Evolutionary conservation across 1,140 invertebrate genomes (phyloP).

Genomic region (Drosophila lacertosa): DNA sequence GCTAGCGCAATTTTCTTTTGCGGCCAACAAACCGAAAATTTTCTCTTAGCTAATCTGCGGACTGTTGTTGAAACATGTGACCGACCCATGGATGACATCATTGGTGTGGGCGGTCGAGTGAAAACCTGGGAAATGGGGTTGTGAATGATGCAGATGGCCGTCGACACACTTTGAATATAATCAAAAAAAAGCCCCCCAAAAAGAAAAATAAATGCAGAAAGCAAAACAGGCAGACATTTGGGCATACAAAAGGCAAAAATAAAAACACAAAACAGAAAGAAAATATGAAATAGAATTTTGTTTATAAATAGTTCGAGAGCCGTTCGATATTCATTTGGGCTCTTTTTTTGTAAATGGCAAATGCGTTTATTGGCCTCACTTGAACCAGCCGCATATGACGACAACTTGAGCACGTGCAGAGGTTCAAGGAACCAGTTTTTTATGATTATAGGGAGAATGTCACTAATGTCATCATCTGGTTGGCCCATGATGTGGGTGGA

Average conservation of each 20-base stretch:
- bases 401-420: constrained; percentile 29
- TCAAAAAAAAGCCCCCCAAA: not conserved
- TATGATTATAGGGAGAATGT: not conserved
- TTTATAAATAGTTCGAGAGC: constrained; percentile 55
- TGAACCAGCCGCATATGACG: constrained; percentile 13
- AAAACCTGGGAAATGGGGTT: constrained; percentile 3
- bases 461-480: not conserved
- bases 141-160: constrained; percentile 34
- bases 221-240: constrained; percentile 54
- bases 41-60: constrained; percentile 39
- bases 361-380: constrained; percentile 48
- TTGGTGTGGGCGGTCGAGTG: constrained; percentile 41
- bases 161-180: constrained; percentile 19
- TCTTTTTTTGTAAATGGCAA: constrained; percentile 42
- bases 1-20: not conserved
- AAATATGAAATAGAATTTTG: constrained; percentile 29
- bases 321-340: constrained; percentile 19
- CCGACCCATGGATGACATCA: constrained; percentile 66
- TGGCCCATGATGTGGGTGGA: not conserved
- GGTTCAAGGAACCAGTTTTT: not conserved
- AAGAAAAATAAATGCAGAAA: constrained; percentile 16
- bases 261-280: constrained; percentile 47
- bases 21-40: not conserved
- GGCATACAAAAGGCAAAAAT: constrained; percentile 53
- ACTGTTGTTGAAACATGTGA: constrained; percentile 72